Evolutionary conservation across 1,140 invertebrate species (phyloP), one percentile per base, ranked within the genome.

Genomic region (Sycobia sp.): DNA sequence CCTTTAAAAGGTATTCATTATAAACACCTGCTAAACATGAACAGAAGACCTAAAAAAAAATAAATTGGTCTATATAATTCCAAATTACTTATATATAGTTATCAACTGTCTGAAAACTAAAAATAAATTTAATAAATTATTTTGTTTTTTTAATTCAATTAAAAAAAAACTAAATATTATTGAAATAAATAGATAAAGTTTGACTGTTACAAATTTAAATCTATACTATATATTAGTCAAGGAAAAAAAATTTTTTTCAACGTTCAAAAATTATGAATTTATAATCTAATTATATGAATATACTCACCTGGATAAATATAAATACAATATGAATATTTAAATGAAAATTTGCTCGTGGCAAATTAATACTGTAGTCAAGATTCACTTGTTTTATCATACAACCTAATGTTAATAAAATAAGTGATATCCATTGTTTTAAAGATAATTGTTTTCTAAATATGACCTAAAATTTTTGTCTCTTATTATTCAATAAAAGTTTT

Each of bases 1-100:
- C 88, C 84, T 98, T 98, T 0, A 98, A 80, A 38, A 98, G 82
- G 82, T 94, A 96, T 79, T 98, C 96, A 79, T 97, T 98, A 77
- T 97, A 98, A 11, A 97, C 96, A 16, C 96, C 95, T 14, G 96
- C 96, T 68, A 96, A 82, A 68, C 94, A 97, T 0, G 95, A 98
- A 70, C 91, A 96, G 62, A 96, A 87, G 27, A 94, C 91, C 87
- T 97, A 89, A 39, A 91, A 86, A 41, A 27, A 59, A n/a, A 41
- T 51, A 29, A 57, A n/a, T n/a, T n/a, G n/a, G n/a, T n/a, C n/a
- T n/a, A n/a, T n/a, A n/a, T n/a, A n/a, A n/a, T n/a, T n/a, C n/a
- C n/a, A n/a, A n/a, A n/a, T n/a, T n/a, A n/a, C n/a, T n/a, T n/a
- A n/a, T n/a, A n/a, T n/a, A n/a, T n/a, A n/a, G n/a, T n/a, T n/a